Conservation (phyloP, 2,797 vertebrate genomes). For the Scolopax bukidnonensis region DNA sequence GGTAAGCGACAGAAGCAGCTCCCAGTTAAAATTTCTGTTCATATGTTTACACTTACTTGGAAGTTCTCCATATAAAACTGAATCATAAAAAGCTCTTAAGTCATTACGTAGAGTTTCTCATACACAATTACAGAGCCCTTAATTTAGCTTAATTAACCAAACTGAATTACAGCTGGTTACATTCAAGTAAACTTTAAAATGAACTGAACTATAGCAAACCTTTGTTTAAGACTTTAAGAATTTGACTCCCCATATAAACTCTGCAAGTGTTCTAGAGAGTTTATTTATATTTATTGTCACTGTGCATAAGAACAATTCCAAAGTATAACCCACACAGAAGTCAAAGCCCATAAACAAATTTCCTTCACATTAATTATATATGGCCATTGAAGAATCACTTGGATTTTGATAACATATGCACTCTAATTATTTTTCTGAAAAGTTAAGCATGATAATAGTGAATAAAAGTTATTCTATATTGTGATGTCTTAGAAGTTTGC, state of each 20-base stretch:
- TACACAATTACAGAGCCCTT: background rate
- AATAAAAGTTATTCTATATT: background rate
- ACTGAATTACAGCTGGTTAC: background rate
- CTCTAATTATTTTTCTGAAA: background rate
- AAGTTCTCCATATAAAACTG: background rate
- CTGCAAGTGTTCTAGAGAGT: background rate
- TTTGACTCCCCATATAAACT: background rate
- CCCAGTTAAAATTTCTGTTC: background rate
- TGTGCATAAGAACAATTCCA: background rate
- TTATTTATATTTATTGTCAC: background rate
- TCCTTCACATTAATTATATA: background rate
- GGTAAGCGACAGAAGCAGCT: background rate
- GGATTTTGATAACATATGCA: background rate
- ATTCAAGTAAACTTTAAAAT: background rate
- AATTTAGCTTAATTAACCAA: background rate
- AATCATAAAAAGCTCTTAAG: background rate
- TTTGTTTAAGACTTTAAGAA: background rate
- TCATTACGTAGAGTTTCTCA: background rate
- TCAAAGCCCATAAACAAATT: background rate
- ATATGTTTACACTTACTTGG: background rate
- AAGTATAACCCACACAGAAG: background rate
- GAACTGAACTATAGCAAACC: background rate
- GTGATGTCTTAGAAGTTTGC: background rate
- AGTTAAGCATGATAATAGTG: background rate
- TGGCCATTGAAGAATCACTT: background rate